Conservation (phyloP, 2,797 vertebrate genomes). For the Sebastes diaconus region DNA sequence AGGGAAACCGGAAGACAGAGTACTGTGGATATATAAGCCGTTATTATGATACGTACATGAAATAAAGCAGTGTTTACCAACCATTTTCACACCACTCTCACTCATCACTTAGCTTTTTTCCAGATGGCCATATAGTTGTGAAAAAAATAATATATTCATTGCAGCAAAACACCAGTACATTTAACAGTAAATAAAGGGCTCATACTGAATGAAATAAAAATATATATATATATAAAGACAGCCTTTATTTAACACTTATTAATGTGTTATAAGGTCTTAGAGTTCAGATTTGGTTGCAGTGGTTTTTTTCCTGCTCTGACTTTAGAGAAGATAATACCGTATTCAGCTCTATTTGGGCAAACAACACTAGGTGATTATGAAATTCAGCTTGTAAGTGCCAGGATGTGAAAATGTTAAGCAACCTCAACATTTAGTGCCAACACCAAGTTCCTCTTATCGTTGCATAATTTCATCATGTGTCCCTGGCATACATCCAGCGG, state of each 20-base stretch:
- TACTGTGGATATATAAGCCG: no score
- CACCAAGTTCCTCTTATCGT: slow-evolving; percentile 61
- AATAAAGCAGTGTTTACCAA: no score
- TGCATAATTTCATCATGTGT: slow-evolving; percentile 70
- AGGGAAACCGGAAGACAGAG: no score
- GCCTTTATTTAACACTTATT: background rate
- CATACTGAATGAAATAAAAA: background rate
- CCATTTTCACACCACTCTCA: no score
- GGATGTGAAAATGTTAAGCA: slow-evolving; percentile 71
- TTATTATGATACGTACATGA: no score
- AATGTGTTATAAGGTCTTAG: background rate
- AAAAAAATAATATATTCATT: background rate
- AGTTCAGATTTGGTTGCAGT: slow-evolving; percentile 1
- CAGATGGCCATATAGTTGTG: no score
- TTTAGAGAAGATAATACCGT: slow-evolving; percentile 21
- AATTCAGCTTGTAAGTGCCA: slow-evolving; percentile 37
- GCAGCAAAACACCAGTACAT: background rate
- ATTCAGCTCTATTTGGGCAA: slow-evolving; percentile 35
- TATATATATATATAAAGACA: background rate
- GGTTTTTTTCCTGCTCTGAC: slow-evolving; percentile 30
- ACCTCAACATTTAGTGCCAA: slow-evolving; percentile 38
- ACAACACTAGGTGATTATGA: slow-evolving; percentile 53
- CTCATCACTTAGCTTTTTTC: no score
- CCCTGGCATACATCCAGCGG: slow-evolving; percentile 44
- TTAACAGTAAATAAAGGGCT: background rate